Percentiles rank a stretch among this genome's conserved stretches.
Evolutionary conservation across 37 sponge, comb jelly and placozoan species (phyloP).

Genomic region (Bolinopsis microptera): DNA sequence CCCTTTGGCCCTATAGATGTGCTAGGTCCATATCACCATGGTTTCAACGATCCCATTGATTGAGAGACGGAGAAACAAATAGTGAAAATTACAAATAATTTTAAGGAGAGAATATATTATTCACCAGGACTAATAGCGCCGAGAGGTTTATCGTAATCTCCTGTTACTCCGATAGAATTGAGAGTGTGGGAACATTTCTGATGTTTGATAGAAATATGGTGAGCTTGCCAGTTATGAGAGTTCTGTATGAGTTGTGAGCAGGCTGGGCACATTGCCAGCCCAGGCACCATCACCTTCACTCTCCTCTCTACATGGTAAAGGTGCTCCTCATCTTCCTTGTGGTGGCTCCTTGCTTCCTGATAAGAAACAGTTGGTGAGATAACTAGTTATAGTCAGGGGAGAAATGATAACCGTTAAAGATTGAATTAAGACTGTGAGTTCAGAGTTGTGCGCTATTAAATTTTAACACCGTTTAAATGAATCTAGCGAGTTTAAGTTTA

Average conservation of each 20-base stretch:
- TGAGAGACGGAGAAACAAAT: too few relatives aligned
- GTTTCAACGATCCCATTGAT: too few relatives aligned
- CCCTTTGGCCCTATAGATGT: too few relatives aligned
- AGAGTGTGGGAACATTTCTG: not conserved
- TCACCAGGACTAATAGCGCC: not conserved
- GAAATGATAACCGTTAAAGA: too few relatives aligned
- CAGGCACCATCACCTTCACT: not conserved
- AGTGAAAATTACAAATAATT: not conserved
- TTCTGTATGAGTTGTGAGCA: not conserved
- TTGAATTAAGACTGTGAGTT: too few relatives aligned
- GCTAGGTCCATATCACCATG: too few relatives aligned
- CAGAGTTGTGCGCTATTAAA: too few relatives aligned
- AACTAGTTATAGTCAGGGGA: too few relatives aligned
- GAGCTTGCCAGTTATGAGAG: not conserved
- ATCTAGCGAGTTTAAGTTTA: too few relatives aligned
- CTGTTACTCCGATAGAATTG: not conserved
- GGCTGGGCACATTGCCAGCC: not conserved
- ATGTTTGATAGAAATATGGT: not conserved
- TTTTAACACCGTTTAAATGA: too few relatives aligned
- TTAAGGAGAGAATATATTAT: not conserved
- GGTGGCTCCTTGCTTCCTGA: not conserved
- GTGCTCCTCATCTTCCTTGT: constrained; percentile 2
- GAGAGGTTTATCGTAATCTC: not conserved
- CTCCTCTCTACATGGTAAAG: not conserved
- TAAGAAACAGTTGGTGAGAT: not conserved